Evolutionary conservation across 2,888 invertebrate genomes (phyloP), one percentile per base, ranked within the genome.

Genomic region (Micoletzkya japonica): DNA sequence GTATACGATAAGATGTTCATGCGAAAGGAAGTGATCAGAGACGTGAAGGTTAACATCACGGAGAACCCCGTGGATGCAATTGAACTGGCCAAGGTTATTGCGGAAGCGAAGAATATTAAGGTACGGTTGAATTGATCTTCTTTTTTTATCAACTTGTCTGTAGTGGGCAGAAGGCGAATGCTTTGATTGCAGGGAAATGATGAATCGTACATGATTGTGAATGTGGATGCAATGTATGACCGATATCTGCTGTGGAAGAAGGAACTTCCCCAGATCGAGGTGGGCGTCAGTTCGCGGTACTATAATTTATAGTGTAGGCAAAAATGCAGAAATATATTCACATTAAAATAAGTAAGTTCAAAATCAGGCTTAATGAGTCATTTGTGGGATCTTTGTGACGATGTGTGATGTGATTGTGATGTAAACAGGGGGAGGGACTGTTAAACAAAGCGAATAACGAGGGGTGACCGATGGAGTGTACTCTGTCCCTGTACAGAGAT

Each of bases 161-260:
- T n/a, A n/a, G n/a, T n/a, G n/a, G n/a, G n/a, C n/a, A n/a, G 64
- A 64, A 34, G 24, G 26, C 50, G 28, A 1, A 30, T 61, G 1
- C 26, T 10, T 52, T 44, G 7, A 6, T 56, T 66, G 7, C 54
- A 76, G 76, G 71, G 72, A 24, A 74, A 75, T 30, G 83, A 83
- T 58, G 75, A 78, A 17, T 76, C 83, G 24, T 83, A 82, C 73
- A 77, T 76, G 72, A 74, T 82, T 14, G 71, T 82, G 52, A 76
- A 81, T 71, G 36, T 80, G n/a, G 77, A 77, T 59, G 72, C 71
- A 36, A 61, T 83, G 36, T 49, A 78, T 26, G 74, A 76, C 20
- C 72, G 78, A 50, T 77, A 74, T 71, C 28, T 59, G 4, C 73
- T 90, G 70, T 97, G 97, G 96, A 90, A 90, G 81, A 88, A 90